Evolutionary conservation across 2,797 vertebrate species (phyloP).

Genomic region (Urophycis tenuis): DNA sequence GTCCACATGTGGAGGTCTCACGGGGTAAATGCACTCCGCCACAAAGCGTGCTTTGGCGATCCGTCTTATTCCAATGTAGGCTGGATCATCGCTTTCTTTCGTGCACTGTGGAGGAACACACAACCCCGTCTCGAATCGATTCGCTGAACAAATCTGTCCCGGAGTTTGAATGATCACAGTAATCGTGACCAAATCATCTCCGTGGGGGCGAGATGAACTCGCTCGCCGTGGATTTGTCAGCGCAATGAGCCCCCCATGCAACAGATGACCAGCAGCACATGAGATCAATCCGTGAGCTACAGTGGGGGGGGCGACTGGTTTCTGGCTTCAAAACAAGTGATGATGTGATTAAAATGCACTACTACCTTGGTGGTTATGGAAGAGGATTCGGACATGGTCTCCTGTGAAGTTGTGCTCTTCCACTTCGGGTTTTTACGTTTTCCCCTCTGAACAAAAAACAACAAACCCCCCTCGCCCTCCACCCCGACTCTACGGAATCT

Average conservation of each 20-base stretch:
- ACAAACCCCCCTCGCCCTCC: conserved; percentile 20
- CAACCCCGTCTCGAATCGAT: neutral
- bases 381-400: conserved; percentile 87
- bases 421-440: conserved; percentile 29
- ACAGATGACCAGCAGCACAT: conserved; percentile 68
- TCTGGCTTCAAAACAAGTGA: neutral
- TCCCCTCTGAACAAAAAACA: conserved; percentile 49
- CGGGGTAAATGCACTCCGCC: neutral
- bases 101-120: neutral
- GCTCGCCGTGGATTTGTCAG: neutral
- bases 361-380: conserved; percentile 84
- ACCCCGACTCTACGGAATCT: conserved; percentile 16
- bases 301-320: neutral
- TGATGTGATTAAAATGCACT: conserved; percentile 17
- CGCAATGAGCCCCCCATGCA: conserved; percentile 47
- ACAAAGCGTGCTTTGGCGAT: neutral
- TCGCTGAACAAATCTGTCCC: neutral
- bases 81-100: neutral
- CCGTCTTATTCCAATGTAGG: neutral
- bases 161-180: too few relatives aligned
- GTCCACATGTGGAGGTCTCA: neutral
- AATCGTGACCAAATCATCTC: neutral
- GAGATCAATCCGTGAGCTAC: conserved; percentile 9
- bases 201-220: neutral
- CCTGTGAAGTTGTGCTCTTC: conserved; percentile 78